Evolutionary conservation across 2,113 vertebrate genomes (phyloP).

Genomic region (Girardinichthys multiradiatus): DNA sequence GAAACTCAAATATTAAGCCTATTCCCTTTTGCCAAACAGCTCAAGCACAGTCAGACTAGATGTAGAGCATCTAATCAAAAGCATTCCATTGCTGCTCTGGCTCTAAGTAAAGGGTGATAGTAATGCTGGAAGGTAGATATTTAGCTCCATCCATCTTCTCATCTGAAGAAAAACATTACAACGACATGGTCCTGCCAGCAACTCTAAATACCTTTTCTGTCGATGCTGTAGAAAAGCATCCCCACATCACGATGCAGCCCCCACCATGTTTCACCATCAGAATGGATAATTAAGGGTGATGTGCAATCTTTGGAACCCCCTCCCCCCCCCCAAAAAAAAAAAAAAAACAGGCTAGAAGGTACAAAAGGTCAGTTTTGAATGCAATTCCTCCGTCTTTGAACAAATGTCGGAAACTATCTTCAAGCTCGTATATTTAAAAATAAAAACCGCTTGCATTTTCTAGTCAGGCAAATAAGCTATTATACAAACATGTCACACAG

Average conservation of each 20-base stretch:
- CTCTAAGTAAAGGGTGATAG: no score
- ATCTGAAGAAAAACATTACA: no score
- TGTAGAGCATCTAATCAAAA: neutral
- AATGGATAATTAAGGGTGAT: neutral
- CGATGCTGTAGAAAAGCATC: neutral
- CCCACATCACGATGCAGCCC: neutral
- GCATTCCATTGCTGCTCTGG: neutral
- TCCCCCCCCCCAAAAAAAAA: no score
- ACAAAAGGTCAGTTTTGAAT: neutral
- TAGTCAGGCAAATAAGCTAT: neutral
- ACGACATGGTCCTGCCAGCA: no score
- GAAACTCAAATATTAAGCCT: neutral
- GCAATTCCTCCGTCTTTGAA: no score
- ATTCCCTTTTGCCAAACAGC: neutral
- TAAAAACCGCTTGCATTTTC: neutral
- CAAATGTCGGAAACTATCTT: no score
- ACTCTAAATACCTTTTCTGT: neutral
- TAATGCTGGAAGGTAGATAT: no score
- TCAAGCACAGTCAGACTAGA: neutral
- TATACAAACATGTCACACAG: slow-evolving; percentile 4
- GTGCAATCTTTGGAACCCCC: neutral
- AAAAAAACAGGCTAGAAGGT: neutral
- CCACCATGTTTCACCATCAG: neutral
- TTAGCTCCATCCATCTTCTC: no score
- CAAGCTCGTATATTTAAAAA: no score